A percentile compares a stretch with the other conserved stretches of the same genome.
Conservation (phyloP, 2,797 vertebrate genomes). For the Chrysolophus pictus region DNA sequence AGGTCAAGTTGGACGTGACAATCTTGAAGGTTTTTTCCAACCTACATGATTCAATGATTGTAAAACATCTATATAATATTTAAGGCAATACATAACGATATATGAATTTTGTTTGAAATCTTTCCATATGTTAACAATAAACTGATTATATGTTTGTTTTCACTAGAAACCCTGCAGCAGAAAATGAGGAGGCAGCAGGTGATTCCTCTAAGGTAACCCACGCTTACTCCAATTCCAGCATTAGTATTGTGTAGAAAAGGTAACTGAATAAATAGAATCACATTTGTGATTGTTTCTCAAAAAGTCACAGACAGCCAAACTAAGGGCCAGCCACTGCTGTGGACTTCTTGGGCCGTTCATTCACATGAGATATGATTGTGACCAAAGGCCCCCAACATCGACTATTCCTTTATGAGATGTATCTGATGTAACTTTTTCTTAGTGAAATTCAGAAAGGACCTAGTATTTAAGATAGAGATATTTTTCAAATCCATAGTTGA, state of each 20-base stretch:
- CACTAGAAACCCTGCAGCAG: constrained; percentile 46
- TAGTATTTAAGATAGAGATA: neutral
- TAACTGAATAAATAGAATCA: neutral
- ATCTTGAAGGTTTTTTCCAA: neutral
- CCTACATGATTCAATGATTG: neutral
- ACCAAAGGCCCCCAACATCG: neutral
- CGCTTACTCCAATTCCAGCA: neutral
- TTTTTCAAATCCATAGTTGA: neutral
- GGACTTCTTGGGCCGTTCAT: neutral
- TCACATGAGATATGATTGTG: neutral
- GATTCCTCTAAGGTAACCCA: constrained; percentile 73
- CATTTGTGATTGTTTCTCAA: neutral
- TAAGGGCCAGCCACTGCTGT: neutral
- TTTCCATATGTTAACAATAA: neutral
- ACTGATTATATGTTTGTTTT: constrained; percentile 1
- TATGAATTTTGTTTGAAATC: neutral
- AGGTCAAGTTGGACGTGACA: neutral
- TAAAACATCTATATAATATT: neutral
- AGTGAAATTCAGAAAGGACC: neutral
- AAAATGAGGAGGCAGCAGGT: constrained; percentile 34
- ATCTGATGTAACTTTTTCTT: neutral
- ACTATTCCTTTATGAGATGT: neutral
- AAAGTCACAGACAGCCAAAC: neutral
- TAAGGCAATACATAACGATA: neutral
- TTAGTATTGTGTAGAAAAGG: neutral